Evolutionary conservation across 2,888 invertebrate species (phyloP).

Genomic region (Melieria crassipennis): DNA sequence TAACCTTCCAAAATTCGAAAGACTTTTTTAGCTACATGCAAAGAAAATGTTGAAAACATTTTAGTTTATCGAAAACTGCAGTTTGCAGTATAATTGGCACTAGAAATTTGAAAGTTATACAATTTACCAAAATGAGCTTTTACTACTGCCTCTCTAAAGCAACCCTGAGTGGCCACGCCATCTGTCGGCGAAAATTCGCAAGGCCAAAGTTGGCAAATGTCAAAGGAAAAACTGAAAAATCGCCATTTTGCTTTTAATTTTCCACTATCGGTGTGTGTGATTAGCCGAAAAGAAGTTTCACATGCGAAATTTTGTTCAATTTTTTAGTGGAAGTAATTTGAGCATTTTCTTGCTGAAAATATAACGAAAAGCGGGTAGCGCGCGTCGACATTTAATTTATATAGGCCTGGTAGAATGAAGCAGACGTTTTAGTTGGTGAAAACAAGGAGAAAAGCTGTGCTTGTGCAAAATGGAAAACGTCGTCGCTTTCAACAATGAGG

Average conservation of each 20-base stretch:
- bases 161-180: conserved; percentile 1
- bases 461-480: conserved; percentile 62
- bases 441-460: conserved; percentile 12
- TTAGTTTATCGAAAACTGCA: too few relatives aligned
- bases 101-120: too few relatives aligned
- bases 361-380: conserved; percentile 30
- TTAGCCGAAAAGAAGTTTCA: conserved; percentile 42
- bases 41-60: too few relatives aligned
- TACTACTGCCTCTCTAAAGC: too few relatives aligned
- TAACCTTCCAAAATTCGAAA: too few relatives aligned
- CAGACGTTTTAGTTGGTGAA: conserved; percentile 11
- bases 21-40: too few relatives aligned
- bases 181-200: conserved; percentile 1
- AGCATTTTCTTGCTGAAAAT: conserved; percentile 33
- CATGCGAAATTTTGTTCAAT: conserved; percentile 17
- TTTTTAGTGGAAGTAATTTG: conserved; percentile 40
- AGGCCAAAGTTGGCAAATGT: conserved; percentile 9
- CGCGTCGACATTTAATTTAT: conserved; percentile 5
- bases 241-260: conserved; percentile 58
- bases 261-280: conserved; percentile 36
- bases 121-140: too few relatives aligned
- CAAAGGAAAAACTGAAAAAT: conserved; percentile 37
- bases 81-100: too few relatives aligned
- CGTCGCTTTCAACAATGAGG: conserved; percentile 65
- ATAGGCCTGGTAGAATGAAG: conserved; percentile 30